Evolutionary conservation across 2,797 vertebrate species (phyloP), one percentile per base, ranked within the genome.

Genomic region (Danionella dracula): DNA sequence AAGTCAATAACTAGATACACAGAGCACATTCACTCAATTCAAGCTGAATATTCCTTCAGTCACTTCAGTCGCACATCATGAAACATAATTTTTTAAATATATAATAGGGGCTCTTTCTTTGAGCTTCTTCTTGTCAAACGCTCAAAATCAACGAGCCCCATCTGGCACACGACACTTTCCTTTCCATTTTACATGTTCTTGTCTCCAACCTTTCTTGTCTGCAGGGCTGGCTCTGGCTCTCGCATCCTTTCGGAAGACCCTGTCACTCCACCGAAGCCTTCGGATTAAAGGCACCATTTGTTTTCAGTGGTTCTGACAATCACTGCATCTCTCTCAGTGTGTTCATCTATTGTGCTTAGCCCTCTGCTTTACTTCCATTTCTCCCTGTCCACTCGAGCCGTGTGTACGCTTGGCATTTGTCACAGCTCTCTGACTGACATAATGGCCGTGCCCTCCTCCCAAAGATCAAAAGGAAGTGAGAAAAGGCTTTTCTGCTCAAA

Each of bases 281-380:
- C 51, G 78, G 82, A 85, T 82, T 83, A 85, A 84, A 84, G 73
- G 73, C 73, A 72, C 78, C 78, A 81, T 86, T 87, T 86, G 83
- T 85, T 83, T 71, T 81, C 78, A 79, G 78, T 75, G 73, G 76
- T 81, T 86, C 77, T 82, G 83, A 87, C 84, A 86, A 85, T 84
- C 80, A 75, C 78, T 84, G 79, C 70, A 80, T 85, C 76, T 82
- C 83, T 81, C 44, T 75, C 70, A 70, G 64, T 79, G 72, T 70
- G 76, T 76, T 78, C 79, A 81, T 87, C 79, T 81, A 80, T 83
- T 75, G 60, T 71, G 70, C 68, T 68, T 68, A 63, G 34, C 57
- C 74, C 58, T 57, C 67, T 84, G 82, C 76, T 76, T 79, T 74
- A 70, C 77, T 81, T 74, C 82, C 81, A 76, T 83, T 81, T 70